phyloP scores from a whole-genome alignment of 1,140 invertebrate species.

The Hormaphis cornu region DNA sequence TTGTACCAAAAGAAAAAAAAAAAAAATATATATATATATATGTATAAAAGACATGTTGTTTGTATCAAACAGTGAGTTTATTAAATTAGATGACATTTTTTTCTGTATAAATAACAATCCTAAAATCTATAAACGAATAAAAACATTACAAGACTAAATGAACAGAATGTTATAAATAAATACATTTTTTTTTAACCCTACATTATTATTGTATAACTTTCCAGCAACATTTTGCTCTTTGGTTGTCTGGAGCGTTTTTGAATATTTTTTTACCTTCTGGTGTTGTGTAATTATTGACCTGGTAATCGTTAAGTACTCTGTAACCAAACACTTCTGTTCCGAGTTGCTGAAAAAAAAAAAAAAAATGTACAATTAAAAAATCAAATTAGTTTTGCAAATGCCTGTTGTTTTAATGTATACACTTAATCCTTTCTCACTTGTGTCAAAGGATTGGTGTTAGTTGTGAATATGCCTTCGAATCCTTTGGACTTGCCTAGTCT shows the following conservation, averaged over 20 bases:
- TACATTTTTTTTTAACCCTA: background rate
- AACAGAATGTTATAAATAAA: slow-evolving; percentile 10
- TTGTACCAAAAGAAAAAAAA: background rate
- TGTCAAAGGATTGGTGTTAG: slow-evolving; percentile 74
- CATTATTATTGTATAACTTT: slow-evolving; percentile 45
- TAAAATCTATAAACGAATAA: slow-evolving; percentile 20
- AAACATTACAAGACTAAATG: slow-evolving; percentile 21
- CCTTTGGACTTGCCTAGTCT: slow-evolving; percentile 52
- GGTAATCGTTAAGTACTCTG: slow-evolving; percentile 62
- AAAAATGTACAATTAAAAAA: background rate
- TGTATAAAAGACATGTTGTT: slow-evolving; percentile 16
- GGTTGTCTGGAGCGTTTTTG: slow-evolving; percentile 58
- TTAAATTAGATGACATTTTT: slow-evolving; percentile 7
- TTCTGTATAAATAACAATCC: background rate
- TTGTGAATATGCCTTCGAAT: slow-evolving; percentile 69
- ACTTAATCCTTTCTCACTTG: slow-evolving; percentile 48
- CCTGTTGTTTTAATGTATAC: background rate
- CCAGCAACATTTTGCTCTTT: slow-evolving; percentile 64
- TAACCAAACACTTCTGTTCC: slow-evolving; percentile 70
- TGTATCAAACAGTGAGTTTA: slow-evolving; percentile 24
- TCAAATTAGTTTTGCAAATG: background rate
- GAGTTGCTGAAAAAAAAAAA: slow-evolving; percentile 56
- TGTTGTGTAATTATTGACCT: slow-evolving; percentile 66
- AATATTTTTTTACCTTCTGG: slow-evolving; percentile 63
- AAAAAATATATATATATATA: no score